Conservation (phyloP, 2,113 vertebrate genomes). For the Oxygymnocypris stewartii region DNA sequence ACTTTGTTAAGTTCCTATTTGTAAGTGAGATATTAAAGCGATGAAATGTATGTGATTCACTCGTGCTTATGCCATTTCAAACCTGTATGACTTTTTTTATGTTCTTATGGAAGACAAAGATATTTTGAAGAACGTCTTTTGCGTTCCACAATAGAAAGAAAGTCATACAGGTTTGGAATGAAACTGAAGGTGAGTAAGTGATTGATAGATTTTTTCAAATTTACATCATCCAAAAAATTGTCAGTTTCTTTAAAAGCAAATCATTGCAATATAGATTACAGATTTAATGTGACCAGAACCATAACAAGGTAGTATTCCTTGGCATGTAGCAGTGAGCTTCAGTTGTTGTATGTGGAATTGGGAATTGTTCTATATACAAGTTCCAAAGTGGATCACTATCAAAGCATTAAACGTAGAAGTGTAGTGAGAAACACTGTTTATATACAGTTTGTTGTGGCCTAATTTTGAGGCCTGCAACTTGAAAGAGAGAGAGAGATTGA, state of each 20-base stretch:
- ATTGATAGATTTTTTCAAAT: neutral
- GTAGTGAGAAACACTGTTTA: conserved; percentile 7
- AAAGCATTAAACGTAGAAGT: neutral
- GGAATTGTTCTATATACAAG: neutral
- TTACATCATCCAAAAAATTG: neutral
- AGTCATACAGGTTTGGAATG: neutral
- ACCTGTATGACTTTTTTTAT: neutral
- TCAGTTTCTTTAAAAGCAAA: neutral
- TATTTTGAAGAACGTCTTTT: neutral
- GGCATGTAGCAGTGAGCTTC: neutral
- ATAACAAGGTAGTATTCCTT: neutral
- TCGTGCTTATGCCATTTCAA: neutral
- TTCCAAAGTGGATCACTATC: neutral
- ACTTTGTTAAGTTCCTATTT: neutral
- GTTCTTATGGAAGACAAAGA: neutral
- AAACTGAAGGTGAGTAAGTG: neutral
- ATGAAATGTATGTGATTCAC: neutral
- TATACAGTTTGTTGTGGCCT: neutral
- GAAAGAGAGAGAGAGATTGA: conserved; percentile 64
- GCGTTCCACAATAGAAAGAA: neutral
- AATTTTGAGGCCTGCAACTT: conserved; percentile 19
- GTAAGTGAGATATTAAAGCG: neutral
- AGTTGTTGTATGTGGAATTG: neutral
- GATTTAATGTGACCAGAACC: neutral
- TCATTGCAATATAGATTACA: neutral